Percentiles rank a stretch among this genome's conserved stretches.
Conservation (phyloP, 2,888 invertebrate species). For the Hirtodrosophila cameraria region DNA sequence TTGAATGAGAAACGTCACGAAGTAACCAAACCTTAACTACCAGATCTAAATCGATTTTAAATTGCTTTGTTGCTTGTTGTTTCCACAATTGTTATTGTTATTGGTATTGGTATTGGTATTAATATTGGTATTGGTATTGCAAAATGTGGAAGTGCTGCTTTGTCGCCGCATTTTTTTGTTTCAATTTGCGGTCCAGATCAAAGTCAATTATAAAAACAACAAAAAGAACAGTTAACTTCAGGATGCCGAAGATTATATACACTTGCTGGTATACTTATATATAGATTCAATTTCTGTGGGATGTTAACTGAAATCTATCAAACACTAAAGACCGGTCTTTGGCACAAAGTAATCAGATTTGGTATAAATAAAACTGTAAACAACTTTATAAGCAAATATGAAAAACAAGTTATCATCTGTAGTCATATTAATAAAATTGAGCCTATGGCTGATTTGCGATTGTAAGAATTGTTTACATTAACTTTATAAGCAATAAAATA, state of each 20-base stretch:
- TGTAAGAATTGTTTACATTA: too few relatives aligned
- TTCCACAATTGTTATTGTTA: slow-evolving; percentile 24
- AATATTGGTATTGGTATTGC: slow-evolving; percentile 34
- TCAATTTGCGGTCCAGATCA: slow-evolving; percentile 16
- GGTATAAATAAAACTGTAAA: too few relatives aligned
- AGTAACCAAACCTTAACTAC: slow-evolving; percentile 29
- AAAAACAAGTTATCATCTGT: too few relatives aligned
- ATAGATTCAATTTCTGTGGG: too few relatives aligned
- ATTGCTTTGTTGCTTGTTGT: slow-evolving; percentile 37
- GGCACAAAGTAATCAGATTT: too few relatives aligned
- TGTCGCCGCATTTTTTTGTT: slow-evolving; percentile 38
- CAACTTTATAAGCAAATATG: too few relatives aligned
- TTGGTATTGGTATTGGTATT: slow-evolving; percentile 33
- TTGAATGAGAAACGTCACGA: slow-evolving; percentile 15
- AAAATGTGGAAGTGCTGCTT: slow-evolving; percentile 53
- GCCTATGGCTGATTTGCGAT: too few relatives aligned
- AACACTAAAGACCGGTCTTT: too few relatives aligned
- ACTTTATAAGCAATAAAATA: too few relatives aligned
- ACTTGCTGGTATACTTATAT: not conserved
- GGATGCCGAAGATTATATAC: slow-evolving; percentile 10
- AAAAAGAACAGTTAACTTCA: slow-evolving; percentile 25
- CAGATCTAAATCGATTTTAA: slow-evolving; percentile 60
- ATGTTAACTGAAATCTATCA: too few relatives aligned
- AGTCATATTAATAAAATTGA: too few relatives aligned
- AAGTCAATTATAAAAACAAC: slow-evolving; percentile 31